Percentiles rank a stretch among this genome's conserved stretches.
These are phyloP conservation scores for Menidia menidia DNA, from an alignment of 2,797 vertebrate species.

Conservation along the genomic window DNA sequence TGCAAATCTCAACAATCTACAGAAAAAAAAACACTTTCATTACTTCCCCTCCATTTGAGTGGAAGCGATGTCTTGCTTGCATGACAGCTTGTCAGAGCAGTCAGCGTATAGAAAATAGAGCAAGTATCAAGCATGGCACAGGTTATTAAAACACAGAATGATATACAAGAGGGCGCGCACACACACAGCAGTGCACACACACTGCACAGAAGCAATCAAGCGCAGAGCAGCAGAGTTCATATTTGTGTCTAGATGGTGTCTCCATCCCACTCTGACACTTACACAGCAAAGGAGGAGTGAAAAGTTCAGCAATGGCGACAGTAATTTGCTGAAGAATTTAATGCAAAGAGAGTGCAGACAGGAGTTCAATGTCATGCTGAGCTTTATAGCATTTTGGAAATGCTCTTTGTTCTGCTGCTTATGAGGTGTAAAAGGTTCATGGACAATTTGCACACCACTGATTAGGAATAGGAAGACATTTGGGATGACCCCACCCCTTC, in stretches of 20 bases:
- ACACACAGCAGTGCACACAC: constrained; percentile 21
- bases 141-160: constrained; percentile 49
- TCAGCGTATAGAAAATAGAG: constrained; percentile 39
- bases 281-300: constrained; percentile 59
- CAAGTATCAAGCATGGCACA: constrained; percentile 48
- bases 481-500: constrained; percentile 44
- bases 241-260: constrained; percentile 34
- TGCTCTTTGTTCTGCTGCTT: constrained; percentile 73
- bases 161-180: constrained; percentile 32
- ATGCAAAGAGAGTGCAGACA: constrained; percentile 46
- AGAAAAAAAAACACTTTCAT: constrained; percentile 3
- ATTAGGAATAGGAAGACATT: constrained; percentile 49
- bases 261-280: constrained; percentile 48
- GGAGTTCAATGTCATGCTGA: constrained; percentile 59
- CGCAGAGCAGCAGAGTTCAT: constrained; percentile 50
- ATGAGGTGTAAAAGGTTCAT: constrained; percentile 77
- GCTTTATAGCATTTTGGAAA: constrained; percentile 57
- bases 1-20: not conserved
- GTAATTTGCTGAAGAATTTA: constrained; percentile 43
- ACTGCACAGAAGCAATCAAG: constrained; percentile 57
- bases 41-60: constrained; percentile 21
- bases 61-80: constrained; percentile 31
- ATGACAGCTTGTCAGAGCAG: constrained; percentile 50
- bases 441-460: constrained; percentile 42
- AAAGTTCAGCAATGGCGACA: constrained; percentile 60